Evolutionary conservation across 2,797 vertebrate genomes (phyloP).

Genomic region (Amblyopsis hoosieri): DNA sequence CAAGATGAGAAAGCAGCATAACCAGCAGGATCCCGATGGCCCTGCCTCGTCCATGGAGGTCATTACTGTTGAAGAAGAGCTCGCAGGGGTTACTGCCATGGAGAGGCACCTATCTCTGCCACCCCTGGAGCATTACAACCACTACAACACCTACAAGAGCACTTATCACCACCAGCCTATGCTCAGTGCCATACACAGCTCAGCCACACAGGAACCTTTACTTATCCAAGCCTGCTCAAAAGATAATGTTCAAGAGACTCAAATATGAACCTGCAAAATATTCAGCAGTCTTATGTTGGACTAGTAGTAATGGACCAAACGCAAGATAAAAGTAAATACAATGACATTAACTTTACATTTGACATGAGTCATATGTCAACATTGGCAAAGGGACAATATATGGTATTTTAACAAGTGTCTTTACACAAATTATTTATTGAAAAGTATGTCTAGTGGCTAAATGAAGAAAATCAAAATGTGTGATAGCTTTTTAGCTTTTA

Average conservation of each 20-base stretch:
- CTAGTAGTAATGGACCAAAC: constrained; percentile 60
- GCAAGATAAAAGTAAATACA: constrained; percentile 52
- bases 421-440: constrained; percentile 99
- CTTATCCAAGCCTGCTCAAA: constrained; percentile 99
- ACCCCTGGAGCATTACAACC: constrained; percentile 96
- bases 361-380: constrained; percentile 77
- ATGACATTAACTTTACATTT: constrained; percentile 52
- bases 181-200: constrained; percentile 98
- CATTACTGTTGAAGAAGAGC: constrained; percentile 97
- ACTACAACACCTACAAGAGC: constrained; percentile 99
- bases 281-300: constrained; percentile 58
- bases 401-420: constrained; percentile 98
- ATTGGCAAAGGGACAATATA: constrained; percentile 91
- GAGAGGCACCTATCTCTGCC: constrained; percentile 97
- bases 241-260: constrained; percentile 99
- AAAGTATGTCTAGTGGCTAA: constrained; percentile 98
- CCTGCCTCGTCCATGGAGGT: constrained; percentile 97
- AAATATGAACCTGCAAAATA: constrained; percentile 84
- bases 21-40: constrained; percentile 95
- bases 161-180: constrained; percentile 96
- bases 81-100: constrained; percentile 91
- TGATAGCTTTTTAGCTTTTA: constrained; percentile 82
- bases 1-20: constrained; percentile 99
- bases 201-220: constrained; percentile 98
- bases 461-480: constrained; percentile 92